These are phyloP conservation scores for Athalia circularis DNA, from an alignment of 2,888 invertebrate species.

Conservation along the genomic window DNA sequence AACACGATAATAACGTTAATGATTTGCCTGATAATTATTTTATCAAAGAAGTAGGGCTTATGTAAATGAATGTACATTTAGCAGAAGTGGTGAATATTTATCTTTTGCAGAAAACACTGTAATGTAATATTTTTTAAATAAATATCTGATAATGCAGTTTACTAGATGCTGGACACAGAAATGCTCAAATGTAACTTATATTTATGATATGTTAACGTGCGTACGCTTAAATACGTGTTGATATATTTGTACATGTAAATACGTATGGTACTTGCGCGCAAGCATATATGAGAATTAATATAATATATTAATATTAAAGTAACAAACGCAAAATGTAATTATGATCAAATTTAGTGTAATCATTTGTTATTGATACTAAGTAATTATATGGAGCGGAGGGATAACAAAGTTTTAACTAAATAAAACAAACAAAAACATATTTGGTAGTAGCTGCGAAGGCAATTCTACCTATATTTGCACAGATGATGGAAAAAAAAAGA, in stretches of 20 bases:
- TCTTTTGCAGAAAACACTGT: slow-evolving; percentile 8
- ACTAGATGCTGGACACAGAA: slow-evolving; percentile 52
- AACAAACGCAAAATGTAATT: slow-evolving; percentile 58
- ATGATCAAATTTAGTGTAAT: slow-evolving; percentile 56
- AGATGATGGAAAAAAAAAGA: background rate
- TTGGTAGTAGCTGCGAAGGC: background rate
- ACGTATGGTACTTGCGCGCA: background rate
- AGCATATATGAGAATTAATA: slow-evolving; percentile 49
- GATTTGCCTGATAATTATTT: too few species aligned
- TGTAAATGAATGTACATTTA: slow-evolving; percentile 41
- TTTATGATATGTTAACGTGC: slow-evolving; percentile 56
- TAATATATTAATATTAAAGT: slow-evolving; percentile 49
- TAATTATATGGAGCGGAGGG: slow-evolving; percentile 20
- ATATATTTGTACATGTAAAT: slow-evolving; percentile 38
- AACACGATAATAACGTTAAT: too few species aligned
- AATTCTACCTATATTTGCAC: background rate
- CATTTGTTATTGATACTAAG: slow-evolving; percentile 20
- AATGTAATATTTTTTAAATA: slow-evolving; percentile 10
- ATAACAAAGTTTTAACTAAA: slow-evolving; percentile 17
- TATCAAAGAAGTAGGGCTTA: background rate
- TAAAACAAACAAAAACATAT: slow-evolving; percentile 5
- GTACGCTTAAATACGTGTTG: slow-evolving; percentile 14
- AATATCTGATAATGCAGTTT: slow-evolving; percentile 34
- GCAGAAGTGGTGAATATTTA: slow-evolving; percentile 7
- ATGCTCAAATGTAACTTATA: slow-evolving; percentile 68